Conservation (phyloP, 1,140 invertebrate genomes). For the Anoplophora glabripennis region DNA sequence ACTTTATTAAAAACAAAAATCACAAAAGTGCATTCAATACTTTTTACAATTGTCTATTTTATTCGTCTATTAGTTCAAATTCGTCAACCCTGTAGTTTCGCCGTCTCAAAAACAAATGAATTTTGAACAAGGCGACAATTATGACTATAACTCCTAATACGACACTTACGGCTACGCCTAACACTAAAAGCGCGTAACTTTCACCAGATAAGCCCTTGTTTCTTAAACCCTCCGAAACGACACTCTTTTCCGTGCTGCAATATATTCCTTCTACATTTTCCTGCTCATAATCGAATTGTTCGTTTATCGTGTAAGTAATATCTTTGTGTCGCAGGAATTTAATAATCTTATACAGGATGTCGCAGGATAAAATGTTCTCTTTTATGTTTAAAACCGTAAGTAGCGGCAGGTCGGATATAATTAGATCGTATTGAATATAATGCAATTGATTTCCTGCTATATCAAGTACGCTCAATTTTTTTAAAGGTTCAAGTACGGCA, state of each 20-base stretch:
- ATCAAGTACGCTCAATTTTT: conserved; percentile 36
- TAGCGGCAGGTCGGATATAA: conserved; percentile 36
- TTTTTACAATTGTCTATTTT: conserved; percentile 9
- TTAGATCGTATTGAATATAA: conserved; percentile 38
- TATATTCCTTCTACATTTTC: conserved; percentile 45
- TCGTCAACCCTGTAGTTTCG: conserved; percentile 39
- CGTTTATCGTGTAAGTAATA: conserved; percentile 37
- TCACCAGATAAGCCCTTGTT: background rate
- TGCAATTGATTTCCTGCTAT: conserved; percentile 37
- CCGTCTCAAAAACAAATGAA: conserved; percentile 34
- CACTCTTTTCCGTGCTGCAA: conserved; percentile 27
- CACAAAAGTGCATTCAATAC: conserved; percentile 6
- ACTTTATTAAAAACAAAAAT: conserved; percentile 8
- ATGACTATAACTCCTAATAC: conserved; percentile 22
- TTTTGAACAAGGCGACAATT: conserved; percentile 25
- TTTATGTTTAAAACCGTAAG: conserved; percentile 38
- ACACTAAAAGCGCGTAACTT: conserved; percentile 14
- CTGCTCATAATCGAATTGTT: conserved; percentile 35
- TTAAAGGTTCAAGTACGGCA: conserved; percentile 29
- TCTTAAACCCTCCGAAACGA: background rate
- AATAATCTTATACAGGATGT: conserved; percentile 37
- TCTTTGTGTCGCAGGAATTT: conserved; percentile 34
- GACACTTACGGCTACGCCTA: conserved; percentile 16
- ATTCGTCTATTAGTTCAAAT: conserved; percentile 38
- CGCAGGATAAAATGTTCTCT: conserved; percentile 40